These are phyloP conservation scores for Procavia capensis DNA, from an alignment of 2,113 vertebrate genomes.

Conservation along the genomic window DNA sequence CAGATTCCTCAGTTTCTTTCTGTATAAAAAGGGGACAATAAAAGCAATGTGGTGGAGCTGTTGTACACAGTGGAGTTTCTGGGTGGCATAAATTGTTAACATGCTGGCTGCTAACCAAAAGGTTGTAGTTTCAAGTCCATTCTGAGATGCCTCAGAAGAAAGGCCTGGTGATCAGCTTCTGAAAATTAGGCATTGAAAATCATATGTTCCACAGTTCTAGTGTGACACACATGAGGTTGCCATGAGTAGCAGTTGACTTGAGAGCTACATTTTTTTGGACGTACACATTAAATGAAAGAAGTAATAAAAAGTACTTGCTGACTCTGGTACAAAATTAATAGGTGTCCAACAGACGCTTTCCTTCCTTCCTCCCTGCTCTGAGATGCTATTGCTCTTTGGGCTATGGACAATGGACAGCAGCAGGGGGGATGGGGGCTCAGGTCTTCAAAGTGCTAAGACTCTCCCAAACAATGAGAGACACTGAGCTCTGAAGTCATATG, in stretches of 20 bases:
- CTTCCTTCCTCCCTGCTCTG: background rate
- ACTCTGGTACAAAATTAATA: accelerated
- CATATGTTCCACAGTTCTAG: background rate
- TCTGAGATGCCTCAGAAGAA: background rate
- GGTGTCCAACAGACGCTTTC: background rate
- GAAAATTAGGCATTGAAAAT: background rate
- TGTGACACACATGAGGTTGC: background rate
- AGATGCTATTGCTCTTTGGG: background rate
- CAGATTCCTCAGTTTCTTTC: background rate
- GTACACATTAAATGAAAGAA: background rate
- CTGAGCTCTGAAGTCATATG: background rate
- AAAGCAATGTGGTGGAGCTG: background rate
- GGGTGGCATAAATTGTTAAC: background rate
- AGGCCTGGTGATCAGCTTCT: background rate
- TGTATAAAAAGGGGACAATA: background rate
- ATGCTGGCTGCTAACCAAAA: background rate
- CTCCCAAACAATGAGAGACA: background rate
- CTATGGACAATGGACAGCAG: background rate
- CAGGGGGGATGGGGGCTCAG: background rate
- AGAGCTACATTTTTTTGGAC: background rate
- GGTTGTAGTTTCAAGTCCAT: background rate
- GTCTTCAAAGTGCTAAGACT: background rate
- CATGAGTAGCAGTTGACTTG: background rate
- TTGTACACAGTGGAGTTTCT: background rate
- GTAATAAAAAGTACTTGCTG: no score